These are phyloP conservation scores for Nesometra sesokonis DNA, from an alignment of 35 echinoderm and acorn worm genomes.

Conservation along the genomic window DNA sequence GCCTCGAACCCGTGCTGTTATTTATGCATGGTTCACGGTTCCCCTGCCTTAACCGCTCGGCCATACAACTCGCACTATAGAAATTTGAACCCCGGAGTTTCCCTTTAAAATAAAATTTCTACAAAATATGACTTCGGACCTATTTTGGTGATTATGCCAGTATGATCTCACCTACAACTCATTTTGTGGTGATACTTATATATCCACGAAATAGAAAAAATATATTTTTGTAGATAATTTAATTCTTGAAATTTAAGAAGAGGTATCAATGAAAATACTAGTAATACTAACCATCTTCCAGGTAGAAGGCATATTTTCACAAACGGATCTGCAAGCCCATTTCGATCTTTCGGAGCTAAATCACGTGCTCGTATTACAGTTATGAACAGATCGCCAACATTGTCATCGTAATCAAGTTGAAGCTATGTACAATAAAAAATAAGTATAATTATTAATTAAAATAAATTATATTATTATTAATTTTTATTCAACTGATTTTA, in stretches of 20 bases:
- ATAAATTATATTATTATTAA: too few relatives aligned
- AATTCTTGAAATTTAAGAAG: neutral
- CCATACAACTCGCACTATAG: too few relatives aligned
- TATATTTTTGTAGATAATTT: neutral
- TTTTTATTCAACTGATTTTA: too few relatives aligned
- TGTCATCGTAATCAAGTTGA: slow-evolving; percentile 71
- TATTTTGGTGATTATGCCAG: too few relatives aligned
- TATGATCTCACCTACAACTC: too few relatives aligned
- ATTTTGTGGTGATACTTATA: neutral
- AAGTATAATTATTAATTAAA: neutral
- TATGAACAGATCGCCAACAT: slow-evolving; percentile 53
- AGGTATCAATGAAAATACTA: neutral
- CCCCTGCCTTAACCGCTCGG: too few relatives aligned
- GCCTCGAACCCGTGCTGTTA: too few relatives aligned
- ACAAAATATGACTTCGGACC: too few relatives aligned
- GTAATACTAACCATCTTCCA: slow-evolving; percentile 67
- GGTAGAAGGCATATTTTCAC: slow-evolving; percentile 82
- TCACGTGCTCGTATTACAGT: slow-evolving; percentile 63
- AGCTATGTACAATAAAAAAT: slow-evolving; percentile 26
- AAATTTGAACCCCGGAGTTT: too few relatives aligned
- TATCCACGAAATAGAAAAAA: neutral
- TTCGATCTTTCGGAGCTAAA: slow-evolving; percentile 58
- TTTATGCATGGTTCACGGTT: too few relatives aligned
- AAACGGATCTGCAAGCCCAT: slow-evolving; percentile 90
- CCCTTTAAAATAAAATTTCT: too few relatives aligned